Evolutionary conservation across 2,888 invertebrate genomes (phyloP).

Genomic region (Amiota minor): DNA sequence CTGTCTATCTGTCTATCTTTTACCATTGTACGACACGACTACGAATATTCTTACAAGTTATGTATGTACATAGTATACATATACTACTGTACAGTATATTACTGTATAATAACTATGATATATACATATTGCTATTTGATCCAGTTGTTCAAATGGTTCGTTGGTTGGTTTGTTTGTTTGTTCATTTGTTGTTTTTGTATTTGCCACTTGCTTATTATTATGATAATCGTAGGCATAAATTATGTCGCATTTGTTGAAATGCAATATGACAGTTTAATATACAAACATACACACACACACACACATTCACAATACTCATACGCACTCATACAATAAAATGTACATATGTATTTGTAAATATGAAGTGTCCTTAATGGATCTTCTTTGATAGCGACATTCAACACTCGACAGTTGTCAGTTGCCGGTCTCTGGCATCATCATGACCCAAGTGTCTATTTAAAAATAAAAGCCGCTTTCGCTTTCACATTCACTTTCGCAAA

Average conservation of each 20-base stretch:
- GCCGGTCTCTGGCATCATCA: slow-evolving; percentile 35
- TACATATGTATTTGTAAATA: neutral
- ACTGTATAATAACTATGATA: too few species aligned
- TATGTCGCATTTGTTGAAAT: slow-evolving; percentile 51
- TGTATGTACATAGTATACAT: too few species aligned
- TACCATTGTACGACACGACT: too few species aligned
- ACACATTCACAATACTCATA: neutral
- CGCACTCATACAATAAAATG: neutral
- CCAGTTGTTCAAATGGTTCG: too few species aligned
- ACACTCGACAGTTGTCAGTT: slow-evolving; percentile 19
- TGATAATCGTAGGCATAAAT: slow-evolving; percentile 65
- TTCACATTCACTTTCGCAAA: slow-evolving; percentile 17
- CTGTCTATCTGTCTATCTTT: too few species aligned
- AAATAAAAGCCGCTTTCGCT: slow-evolving; percentile 21
- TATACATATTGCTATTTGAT: too few species aligned
- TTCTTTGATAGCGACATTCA: neutral
- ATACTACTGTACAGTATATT: too few species aligned
- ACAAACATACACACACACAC: slow-evolving; percentile 20
- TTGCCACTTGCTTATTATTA: slow-evolving; percentile 55
- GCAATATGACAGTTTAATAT: slow-evolving; percentile 49
- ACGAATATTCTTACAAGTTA: too few species aligned
- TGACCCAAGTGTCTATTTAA: neutral
- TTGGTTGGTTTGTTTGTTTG: too few species aligned
- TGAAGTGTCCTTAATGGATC: neutral
- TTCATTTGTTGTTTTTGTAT: slow-evolving; percentile 15